Evolutionary conservation across 2,113 vertebrate species (phyloP).

Genomic region (Hippocampus abdominalis): DNA sequence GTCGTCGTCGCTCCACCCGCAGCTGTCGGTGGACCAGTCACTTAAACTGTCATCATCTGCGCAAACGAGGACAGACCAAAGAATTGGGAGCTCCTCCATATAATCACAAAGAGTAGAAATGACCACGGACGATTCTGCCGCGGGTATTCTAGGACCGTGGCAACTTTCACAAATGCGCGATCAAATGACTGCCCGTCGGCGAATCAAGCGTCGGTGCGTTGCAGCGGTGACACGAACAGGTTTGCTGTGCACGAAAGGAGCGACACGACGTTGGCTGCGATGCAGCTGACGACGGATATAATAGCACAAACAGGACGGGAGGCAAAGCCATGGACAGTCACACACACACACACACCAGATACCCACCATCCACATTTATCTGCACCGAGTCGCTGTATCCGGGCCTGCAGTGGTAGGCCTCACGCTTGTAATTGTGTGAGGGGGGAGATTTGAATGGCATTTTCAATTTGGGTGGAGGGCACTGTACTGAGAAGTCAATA

Average conservation of each 20-base stretch:
- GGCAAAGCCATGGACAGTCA: constrained; percentile 32
- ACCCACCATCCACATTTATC: constrained; percentile 76
- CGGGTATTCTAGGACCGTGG: not conserved
- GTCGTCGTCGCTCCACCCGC: constrained; percentile 93
- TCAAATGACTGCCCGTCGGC: constrained; percentile 50
- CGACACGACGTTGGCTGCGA: constrained; percentile 1
- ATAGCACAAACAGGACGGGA: constrained; percentile 26
- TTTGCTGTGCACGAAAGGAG: not conserved
- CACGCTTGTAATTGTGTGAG: constrained; percentile 73
- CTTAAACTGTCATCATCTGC: constrained; percentile 88
- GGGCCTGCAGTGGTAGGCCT: constrained; percentile 74
- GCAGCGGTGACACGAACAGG: not conserved
- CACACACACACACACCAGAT: constrained; percentile 40
- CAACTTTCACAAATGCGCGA: constrained; percentile 15
- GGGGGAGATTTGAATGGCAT: constrained; percentile 75
- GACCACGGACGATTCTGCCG: no score
- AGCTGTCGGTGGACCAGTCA: constrained; percentile 89
- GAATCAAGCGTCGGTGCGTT: constrained; percentile 34
- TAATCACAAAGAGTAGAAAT: not conserved
- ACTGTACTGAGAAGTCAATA: constrained; percentile 78
- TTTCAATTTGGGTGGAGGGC: constrained; percentile 75
- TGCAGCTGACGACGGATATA: constrained; percentile 42
- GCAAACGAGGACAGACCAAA: constrained; percentile 2
- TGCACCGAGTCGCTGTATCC: constrained; percentile 78
- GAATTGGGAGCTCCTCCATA: not conserved